A percentile compares a stretch with the other conserved stretches of the same genome.
Evolutionary conservation across 2,797 vertebrate genomes (phyloP).

Genomic region (Rhodeus uyekii): DNA sequence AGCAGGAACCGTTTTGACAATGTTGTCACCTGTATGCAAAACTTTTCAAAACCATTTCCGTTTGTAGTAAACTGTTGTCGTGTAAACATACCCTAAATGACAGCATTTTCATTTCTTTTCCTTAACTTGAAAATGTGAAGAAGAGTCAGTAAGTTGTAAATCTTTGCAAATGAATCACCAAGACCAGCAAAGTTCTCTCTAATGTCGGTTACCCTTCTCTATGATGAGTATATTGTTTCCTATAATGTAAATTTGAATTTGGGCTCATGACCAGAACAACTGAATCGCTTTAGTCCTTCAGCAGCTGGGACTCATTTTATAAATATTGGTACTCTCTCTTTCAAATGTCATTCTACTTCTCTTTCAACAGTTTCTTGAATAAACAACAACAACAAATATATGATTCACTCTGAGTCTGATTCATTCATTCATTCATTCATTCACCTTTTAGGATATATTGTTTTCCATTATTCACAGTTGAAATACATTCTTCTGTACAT

Average conservation of each 20-base stretch:
- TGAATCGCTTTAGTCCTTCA: constrained; percentile 41
- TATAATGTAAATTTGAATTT: constrained; percentile 32
- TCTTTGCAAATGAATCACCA: constrained; percentile 18
- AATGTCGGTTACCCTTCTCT: constrained; percentile 29
- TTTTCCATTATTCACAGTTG: background rate
- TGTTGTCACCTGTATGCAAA: background rate
- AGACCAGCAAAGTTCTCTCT: constrained; percentile 16
- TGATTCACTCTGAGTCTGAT: background rate
- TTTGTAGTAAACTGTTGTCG: background rate
- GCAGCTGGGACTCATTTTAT: constrained; percentile 55
- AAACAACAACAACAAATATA: constrained; percentile 48
- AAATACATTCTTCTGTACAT: background rate
- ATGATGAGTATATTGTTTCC: constrained; percentile 27
- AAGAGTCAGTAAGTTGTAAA: constrained; percentile 1
- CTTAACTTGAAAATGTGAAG: constrained; percentile 2
- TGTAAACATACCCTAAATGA: background rate
- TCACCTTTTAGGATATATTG: background rate
- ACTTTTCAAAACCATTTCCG: background rate
- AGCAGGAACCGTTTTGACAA: background rate
- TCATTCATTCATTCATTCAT: background rate
- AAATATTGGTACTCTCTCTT: constrained; percentile 55
- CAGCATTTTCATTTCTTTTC: background rate
- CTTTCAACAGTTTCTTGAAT: constrained; percentile 57
- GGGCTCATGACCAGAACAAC: constrained; percentile 31
- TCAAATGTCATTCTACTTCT: constrained; percentile 38